Evolutionary conservation across 2,888 invertebrate genomes (phyloP).

Genomic region (Sphaerophoria taeniata): DNA sequence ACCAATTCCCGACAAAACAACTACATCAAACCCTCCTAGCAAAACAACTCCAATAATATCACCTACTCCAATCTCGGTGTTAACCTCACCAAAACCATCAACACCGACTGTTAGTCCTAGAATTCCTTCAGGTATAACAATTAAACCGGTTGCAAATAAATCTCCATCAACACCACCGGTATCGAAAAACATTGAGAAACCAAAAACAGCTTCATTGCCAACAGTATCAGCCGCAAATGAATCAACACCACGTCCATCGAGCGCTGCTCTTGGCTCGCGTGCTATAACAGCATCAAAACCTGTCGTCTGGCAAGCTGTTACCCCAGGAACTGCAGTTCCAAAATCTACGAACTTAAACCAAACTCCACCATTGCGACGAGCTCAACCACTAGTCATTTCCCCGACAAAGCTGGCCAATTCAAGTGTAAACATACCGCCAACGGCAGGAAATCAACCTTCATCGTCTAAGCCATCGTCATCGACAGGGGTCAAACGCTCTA

Average conservation of each 20-base stretch:
- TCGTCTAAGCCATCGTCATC: too few species aligned
- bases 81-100: background rate
- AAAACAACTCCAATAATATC: background rate
- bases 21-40: too few species aligned
- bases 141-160: background rate
- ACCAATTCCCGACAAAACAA: too few species aligned
- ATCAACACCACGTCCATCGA: background rate
- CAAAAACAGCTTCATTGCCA: background rate
- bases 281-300: conserved; percentile 1
- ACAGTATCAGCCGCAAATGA: background rate
- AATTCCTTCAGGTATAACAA: too few species aligned
- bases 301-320: conserved; percentile 26
- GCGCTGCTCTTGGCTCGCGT: background rate
- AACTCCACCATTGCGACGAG: background rate
- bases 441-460: background rate
- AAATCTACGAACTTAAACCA: background rate
- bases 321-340: background rate
- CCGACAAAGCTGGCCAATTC: background rate
- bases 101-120: too few species aligned
- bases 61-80: background rate
- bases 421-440: background rate
- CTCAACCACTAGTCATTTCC: background rate
- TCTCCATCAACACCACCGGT: background rate
- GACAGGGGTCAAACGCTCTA: background rate
- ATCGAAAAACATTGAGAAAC: background rate